Conservation (phyloP, 1,140 invertebrate species). For the Eulimnadia texana region DNA sequence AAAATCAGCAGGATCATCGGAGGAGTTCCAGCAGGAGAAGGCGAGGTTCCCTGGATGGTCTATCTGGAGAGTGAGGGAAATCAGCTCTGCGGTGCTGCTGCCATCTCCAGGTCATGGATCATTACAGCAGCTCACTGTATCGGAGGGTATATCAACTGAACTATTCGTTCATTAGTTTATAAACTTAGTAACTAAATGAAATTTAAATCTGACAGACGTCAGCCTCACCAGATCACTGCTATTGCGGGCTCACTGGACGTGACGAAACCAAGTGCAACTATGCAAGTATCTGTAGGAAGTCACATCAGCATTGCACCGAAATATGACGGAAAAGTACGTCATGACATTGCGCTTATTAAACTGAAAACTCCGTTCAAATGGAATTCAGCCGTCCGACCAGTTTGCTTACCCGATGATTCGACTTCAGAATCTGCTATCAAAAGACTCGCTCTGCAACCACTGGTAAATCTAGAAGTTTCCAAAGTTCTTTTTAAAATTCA, state of each 20-base stretch:
- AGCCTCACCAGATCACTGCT: slow-evolving; percentile 1
- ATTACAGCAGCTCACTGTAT: slow-evolving; percentile 13
- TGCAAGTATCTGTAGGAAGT: slow-evolving; percentile 1
- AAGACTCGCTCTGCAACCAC: no score
- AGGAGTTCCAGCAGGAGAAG: background rate
- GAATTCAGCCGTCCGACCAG: background rate
- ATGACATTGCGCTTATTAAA: slow-evolving; percentile 9
- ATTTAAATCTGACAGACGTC: background rate
- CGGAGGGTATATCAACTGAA: background rate
- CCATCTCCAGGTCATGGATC: slow-evolving; percentile 8
- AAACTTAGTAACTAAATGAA: background rate
- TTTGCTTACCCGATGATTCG: slow-evolving; percentile 1
- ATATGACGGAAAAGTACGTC: background rate
- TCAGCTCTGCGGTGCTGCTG: slow-evolving; percentile 2
- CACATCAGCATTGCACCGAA: background rate
- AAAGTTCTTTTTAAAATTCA: no score
- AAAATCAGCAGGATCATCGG: background rate
- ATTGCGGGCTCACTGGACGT: slow-evolving; percentile 3
- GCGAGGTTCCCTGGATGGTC: slow-evolving; percentile 8
- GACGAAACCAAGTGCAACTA: background rate
- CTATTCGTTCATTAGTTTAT: no score
- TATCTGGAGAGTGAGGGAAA: slow-evolving; percentile 4
- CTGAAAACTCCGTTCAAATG: slow-evolving; percentile 11
- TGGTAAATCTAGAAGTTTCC: background rate
- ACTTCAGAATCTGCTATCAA: background rate